These are phyloP conservation scores for Leucania comma DNA, from an alignment of 2,888 invertebrate genomes.

Conservation along the genomic window DNA sequence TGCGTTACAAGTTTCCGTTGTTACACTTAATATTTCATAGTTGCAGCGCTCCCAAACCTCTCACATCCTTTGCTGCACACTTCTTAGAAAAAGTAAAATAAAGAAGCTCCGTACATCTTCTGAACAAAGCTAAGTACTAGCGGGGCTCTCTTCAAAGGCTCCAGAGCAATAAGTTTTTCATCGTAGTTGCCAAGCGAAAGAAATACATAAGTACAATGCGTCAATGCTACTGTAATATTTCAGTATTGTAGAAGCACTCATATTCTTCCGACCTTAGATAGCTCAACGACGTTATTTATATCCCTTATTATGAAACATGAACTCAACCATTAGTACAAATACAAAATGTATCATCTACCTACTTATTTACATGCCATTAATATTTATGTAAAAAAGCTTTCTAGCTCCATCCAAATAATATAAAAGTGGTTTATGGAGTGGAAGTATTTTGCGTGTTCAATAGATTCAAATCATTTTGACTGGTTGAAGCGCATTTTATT, in stretches of 20 bases:
- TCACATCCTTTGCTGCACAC: slow-evolving; percentile 50
- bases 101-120: slow-evolving; percentile 61
- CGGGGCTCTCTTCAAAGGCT: slow-evolving; percentile 66
- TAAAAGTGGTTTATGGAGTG: slow-evolving; percentile 22
- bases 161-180: slow-evolving; percentile 72
- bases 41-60: slow-evolving; percentile 42
- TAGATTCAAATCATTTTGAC: slow-evolving; percentile 27
- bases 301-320: slow-evolving; percentile 52
- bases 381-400: slow-evolving; percentile 41
- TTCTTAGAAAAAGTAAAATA: slow-evolving; percentile 55
- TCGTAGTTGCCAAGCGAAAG: slow-evolving; percentile 63
- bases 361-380: slow-evolving; percentile 50
- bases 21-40: slow-evolving; percentile 41
- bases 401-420: slow-evolving; percentile 30
- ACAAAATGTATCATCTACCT: slow-evolving; percentile 38
- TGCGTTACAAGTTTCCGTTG: slow-evolving; percentile 11
- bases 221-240: slow-evolving; percentile 33
- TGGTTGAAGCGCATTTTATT: slow-evolving; percentile 37
- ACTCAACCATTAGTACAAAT: slow-evolving; percentile 31
- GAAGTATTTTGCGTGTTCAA: slow-evolving; percentile 34
- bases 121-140: slow-evolving; percentile 73
- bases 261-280: slow-evolving; percentile 20
- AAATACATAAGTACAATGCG: slow-evolving; percentile 44
- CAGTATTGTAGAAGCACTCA: slow-evolving; percentile 5
- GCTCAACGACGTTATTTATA: slow-evolving; percentile 25